A percentile compares a stretch with the other conserved stretches of the same genome.
Conservation (phyloP, 2,113 vertebrate species). For the Conger conger region DNA sequence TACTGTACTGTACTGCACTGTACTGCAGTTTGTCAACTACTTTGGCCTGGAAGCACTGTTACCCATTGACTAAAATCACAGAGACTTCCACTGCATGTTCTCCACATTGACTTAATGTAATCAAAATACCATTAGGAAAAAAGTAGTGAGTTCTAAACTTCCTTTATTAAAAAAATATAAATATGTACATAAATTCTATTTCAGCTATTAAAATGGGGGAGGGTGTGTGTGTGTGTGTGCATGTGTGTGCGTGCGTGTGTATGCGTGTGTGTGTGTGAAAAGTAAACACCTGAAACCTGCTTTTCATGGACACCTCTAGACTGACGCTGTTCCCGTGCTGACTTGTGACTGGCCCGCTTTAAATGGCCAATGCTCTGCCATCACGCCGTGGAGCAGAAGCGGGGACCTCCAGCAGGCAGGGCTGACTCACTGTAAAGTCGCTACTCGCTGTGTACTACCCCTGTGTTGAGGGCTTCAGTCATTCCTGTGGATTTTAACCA, state of each 20-base stretch:
- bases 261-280: slow-evolving; percentile 35
- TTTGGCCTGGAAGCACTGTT: slow-evolving; percentile 58
- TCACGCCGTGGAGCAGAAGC: neutral
- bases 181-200: slow-evolving; percentile 63
- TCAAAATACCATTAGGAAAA: slow-evolving; percentile 62
- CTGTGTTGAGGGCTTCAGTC: slow-evolving; percentile 14
- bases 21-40: slow-evolving; percentile 52
- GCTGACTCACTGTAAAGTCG: slow-evolving; percentile 7
- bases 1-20: slow-evolving; percentile 45
- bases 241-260: neutral
- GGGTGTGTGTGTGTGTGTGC: neutral
- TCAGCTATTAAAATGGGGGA: slow-evolving; percentile 58
- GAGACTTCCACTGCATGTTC: slow-evolving; percentile 50
- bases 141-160: slow-evolving; percentile 62
- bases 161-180: slow-evolving; percentile 63
- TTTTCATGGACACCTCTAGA: slow-evolving; percentile 44
- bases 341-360: slow-evolving; percentile 28
- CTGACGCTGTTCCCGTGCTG: slow-evolving; percentile 13
- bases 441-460: slow-evolving; percentile 14
- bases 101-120: slow-evolving; percentile 54
- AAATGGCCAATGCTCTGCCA: slow-evolving; percentile 36
- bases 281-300: slow-evolving; percentile 59
- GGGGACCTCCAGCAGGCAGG: slow-evolving; percentile 14
- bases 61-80: slow-evolving; percentile 52
- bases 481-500: slow-evolving; percentile 2